Percentiles rank a stretch among this genome's conserved stretches.
Conservation (phyloP, 2,888 invertebrate genomes). For the Odontothrips loti region DNA sequence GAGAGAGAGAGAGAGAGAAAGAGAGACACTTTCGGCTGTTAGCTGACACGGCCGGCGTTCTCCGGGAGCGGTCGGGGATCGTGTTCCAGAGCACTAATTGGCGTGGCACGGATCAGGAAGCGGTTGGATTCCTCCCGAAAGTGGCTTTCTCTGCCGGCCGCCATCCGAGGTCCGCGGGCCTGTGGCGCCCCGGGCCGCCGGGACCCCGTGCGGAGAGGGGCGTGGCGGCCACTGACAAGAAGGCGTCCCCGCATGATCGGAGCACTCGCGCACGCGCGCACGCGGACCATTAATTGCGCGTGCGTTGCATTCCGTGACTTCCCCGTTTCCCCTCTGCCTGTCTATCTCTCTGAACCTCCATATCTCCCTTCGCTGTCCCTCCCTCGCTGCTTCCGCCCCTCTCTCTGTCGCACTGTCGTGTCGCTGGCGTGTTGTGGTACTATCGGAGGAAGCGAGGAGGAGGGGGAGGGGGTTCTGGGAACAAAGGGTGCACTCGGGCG, state of each 20-base stretch:
- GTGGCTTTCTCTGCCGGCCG: too few species aligned
- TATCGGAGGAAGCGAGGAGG: not conserved
- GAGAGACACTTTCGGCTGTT: not conserved
- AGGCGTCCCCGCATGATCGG: not conserved
- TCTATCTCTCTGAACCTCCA: too few species aligned
- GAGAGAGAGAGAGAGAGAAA: not conserved
- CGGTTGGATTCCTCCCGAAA: too few species aligned
- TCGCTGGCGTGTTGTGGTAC: too few species aligned
- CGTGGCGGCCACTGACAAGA: not conserved
- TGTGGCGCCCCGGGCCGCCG: not conserved
- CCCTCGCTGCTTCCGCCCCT: too few species aligned
- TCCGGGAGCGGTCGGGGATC: too few species aligned
- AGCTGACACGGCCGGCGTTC: too few species aligned
- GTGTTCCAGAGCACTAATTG: too few species aligned
- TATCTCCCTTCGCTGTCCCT: too few species aligned
- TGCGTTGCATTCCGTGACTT: not conserved
- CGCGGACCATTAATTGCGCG: not conserved
- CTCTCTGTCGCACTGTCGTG: too few species aligned
- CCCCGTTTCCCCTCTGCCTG: too few species aligned
- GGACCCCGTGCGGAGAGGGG: not conserved
- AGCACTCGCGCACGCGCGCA: not conserved
- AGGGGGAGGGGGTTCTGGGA: not conserved
- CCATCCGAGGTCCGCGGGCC: not conserved
- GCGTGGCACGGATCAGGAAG: too few species aligned
- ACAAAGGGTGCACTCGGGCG: not conserved